Evolutionary conservation across 2,888 invertebrate genomes (phyloP), one percentile per base, ranked within the genome.

Genomic region (Boloria euphrosyne): DNA sequence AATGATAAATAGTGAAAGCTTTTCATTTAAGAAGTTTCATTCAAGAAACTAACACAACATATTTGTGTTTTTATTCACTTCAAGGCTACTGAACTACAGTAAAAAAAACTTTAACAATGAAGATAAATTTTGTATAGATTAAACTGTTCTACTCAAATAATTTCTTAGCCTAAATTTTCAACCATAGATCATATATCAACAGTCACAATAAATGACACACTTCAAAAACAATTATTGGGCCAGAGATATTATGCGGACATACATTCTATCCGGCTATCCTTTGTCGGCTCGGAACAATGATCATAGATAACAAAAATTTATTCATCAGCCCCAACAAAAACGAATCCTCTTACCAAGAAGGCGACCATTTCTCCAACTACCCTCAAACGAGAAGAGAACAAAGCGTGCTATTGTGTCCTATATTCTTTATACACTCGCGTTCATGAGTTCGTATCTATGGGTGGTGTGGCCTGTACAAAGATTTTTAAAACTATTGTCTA

Each of bases 321-420:
- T 84, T 86, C 82, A 83, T 83, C 80, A 81, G 76, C 74, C 80
- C 80, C 78, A 81, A 87, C 82, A 86, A 86, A 86, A 84, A 80
- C 74, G 78, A 75, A 77, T 80, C 78, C 79, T 80, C 75, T 84
- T 85, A 83, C 84, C 80, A 72, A 76, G 85, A 86, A 87, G 83
- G 75, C 77, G 75, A 75, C 79, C 78, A 81, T 83, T 84, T 83
- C 80, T 79, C 80, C 78, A 80, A 72, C 80, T 77, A 80, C 80
- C 81, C 79, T 75, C 73, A 72, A 75, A 74, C 64, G 67, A 62
- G 50, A 44, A 59, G 70, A 77, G 82, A 82, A 87, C 86, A 89
- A 81, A 78, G 76, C 64, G 73, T 74, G 70, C 80, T 73, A 83
- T 89, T 86, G 88, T 86, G 74, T 63, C 59, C 47, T 43, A 62